phyloP scores from a whole-genome alignment of 2,797 vertebrate species.

The Paramormyrops hopkinsi region DNA sequence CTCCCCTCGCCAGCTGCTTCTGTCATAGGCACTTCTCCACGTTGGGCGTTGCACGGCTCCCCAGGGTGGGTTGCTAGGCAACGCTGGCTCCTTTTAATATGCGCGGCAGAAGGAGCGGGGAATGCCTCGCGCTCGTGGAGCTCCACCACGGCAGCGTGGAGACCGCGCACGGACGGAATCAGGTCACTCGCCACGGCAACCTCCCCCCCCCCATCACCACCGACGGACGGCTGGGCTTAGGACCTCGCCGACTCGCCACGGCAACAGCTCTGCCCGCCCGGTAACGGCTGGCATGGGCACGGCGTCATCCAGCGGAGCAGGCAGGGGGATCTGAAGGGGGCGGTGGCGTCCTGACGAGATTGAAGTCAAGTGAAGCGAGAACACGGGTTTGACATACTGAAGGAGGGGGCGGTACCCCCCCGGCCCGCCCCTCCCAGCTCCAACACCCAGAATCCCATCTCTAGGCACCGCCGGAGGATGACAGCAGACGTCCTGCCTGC shows the following conservation, averaged over 20 bases:
- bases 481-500: conserved; percentile 52
- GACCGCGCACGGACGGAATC: conserved; percentile 29
- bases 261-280: neutral
- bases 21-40: conserved; percentile 59
- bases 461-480: conserved; percentile 56
- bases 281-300: neutral
- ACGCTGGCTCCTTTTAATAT: conserved; percentile 75
- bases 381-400: conserved; percentile 44
- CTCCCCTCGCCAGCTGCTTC: conserved; percentile 48
- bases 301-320: neutral
- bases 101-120: conserved; percentile 66
- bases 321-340: neutral
- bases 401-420: conserved; percentile 39
- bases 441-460: conserved; percentile 32
- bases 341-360: conserved; percentile 42
- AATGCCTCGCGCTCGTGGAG: conserved; percentile 61
- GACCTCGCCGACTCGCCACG: neutral
- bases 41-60: conserved; percentile 62
- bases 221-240: neutral
- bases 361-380: conserved; percentile 46
- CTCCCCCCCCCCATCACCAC: conserved; percentile 3
- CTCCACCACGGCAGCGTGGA: conserved; percentile 46
- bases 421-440: neutral
- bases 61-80: conserved; percentile 76
- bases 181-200: conserved; percentile 36